phyloP scores from a whole-genome alignment of 2,113 vertebrate genomes.

The Cricetomys ansorgei region DNA sequence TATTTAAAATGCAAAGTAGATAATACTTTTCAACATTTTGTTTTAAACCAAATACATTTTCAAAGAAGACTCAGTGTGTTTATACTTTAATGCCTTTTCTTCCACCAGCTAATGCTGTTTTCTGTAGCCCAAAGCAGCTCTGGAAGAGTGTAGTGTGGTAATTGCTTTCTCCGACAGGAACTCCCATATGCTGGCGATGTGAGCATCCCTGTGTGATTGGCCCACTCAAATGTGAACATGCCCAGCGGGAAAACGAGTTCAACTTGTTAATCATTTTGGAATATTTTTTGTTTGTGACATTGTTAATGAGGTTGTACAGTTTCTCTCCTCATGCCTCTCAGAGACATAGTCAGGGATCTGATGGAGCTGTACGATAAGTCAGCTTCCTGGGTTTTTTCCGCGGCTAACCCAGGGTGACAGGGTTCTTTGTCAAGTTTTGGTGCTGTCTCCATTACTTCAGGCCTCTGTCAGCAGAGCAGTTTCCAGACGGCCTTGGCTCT shows the following conservation, averaged over 20 bases:
- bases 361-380: not conserved
- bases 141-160: not conserved
- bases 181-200: not conserved
- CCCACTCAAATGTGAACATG: not conserved
- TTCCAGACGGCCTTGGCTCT: not conserved
- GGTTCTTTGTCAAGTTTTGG: not conserved
- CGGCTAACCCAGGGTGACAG: accelerated
- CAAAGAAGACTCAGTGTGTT: conserved; percentile 57
- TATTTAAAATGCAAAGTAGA: conserved; percentile 71
- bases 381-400: accelerated
- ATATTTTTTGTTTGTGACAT: conserved; percentile 8
- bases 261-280: not conserved
- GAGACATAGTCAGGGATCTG: not conserved
- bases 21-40: conserved; percentile 65
- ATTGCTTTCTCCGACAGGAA: conserved; percentile 65
- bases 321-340: conserved; percentile 16
- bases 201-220: not conserved
- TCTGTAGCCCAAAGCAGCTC: conserved; percentile 36
- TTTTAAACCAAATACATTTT: conserved; percentile 68
- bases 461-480: not conserved
- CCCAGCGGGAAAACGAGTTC: not conserved
- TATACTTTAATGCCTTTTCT: conserved; percentile 46
- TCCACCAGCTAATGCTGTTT: conserved; percentile 41
- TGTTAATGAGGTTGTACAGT: conserved; percentile 28
- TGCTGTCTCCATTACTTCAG: not conserved